Evolutionary conservation across 1,140 invertebrate genomes (phyloP), one percentile per base, ranked within the genome.

Genomic region (Drosophila tani): DNA sequence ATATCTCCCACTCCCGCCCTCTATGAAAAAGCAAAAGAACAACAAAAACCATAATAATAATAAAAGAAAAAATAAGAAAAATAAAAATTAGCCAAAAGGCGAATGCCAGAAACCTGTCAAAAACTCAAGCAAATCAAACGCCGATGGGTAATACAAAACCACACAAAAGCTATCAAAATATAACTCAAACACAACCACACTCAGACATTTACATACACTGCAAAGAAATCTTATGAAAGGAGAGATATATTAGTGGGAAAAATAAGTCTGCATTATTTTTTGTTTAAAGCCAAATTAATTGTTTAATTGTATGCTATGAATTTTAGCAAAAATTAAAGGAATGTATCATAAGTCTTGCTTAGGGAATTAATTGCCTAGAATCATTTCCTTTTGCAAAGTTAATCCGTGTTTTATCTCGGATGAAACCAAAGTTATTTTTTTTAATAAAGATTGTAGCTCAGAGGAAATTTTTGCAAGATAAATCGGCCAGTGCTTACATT

Each of bases 71-170:
- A 57, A 46, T 21, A 41, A 41, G 50, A 68, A 67, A 71, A 50
- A 66, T 46, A 77, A 40, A 65, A 82, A 80, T 82, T 77, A 73
- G 67, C 57, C 51, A 63, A 70, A 75, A 66, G 47, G 65, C 65
- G 68, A 77, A 70, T 51, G 68, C 46, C 65, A 51, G 51, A 59
- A 78, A 83, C 57, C 80, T 88, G 83, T 87, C 83, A 87, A 75
- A 83, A 83, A 77, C 66, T 50, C 73, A 57, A 32, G 59, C 68
- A 80, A 83, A 87, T 78, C 64, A 82, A 82, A 74, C 58, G 50
- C 32, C 43, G 76, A 79, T 87, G 73, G 84, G 83, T 87, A 87
- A 87, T 64, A 88, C 51, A 81, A 83, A 87, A 83, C 84, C 84
- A 21, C 43, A 64, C 64, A 46, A 50, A 63, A 51, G 57, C 64